Base-by-base conservation (phyloP, 2,113 vertebrate species). In the Xiphias gladius region DNA sequence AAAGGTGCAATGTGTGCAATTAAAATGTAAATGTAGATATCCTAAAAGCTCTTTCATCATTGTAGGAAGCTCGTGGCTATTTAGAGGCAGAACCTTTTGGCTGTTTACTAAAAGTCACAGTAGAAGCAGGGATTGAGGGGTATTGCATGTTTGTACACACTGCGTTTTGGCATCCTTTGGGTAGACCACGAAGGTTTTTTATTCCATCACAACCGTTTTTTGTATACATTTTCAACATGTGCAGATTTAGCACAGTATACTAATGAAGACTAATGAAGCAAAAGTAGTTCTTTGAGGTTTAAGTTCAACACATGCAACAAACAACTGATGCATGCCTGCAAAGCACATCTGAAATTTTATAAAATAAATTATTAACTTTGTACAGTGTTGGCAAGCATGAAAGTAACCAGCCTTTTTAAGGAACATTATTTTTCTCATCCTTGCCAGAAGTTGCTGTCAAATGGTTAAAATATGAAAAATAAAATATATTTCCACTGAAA, bases 11-110 rank as follows among this genome's bases (percentile, higher is more conserved):
- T 71, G 72, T 75, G 72, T 46, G 67, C 81, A 86, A 88, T 89
- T 86, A 80, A 85, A 88, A 82, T 85, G 82, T 73, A 80, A 86
- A 68, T 2, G 54, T 39, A 55, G 52, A 81, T 88, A 83, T 71
- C 70, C 55, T 62, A 55, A 80, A 83, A 82, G 68, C 82, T 81
- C 82, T 91, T 90, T 92, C 85, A 93, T 93, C 89, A 82, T 48
- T 16, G 54, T 26, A 78, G 72, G 71, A 74, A 81, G 85, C 91
- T 90, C 50, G 16, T 79, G 82, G 90, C 81, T 57, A 30, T 63
- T 41, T 43, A 76, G 76, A 85, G 84, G 67, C 35, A 65, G 61
- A 54, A 8, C 82, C 89, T 89, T 69, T 79, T 58, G 84, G 87
- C 86, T 89, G 83, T 90, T 91, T 88, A 73, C 81, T 54, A 35